Evolutionary conservation across 2,888 invertebrate species (phyloP), one percentile per base, ranked within the genome.

Genomic region (Balanococcus diminutus): DNA sequence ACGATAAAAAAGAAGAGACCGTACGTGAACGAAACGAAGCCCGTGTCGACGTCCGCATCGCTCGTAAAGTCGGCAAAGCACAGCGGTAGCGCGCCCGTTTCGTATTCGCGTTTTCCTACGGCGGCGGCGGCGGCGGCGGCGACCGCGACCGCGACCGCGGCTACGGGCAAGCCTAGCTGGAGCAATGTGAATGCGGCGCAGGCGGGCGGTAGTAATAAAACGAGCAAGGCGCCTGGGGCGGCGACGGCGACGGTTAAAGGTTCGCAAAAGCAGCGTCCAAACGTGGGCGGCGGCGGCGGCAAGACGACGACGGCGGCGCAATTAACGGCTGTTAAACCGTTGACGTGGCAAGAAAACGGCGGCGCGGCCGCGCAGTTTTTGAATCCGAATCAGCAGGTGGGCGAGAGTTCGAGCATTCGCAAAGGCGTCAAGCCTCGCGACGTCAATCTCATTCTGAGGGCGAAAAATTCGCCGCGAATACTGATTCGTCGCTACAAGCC

Each of bases 401-500:
- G 19, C 31, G 67, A 61, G 5, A 16, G n/a, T 9, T 36, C 36
- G 8, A 19, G 19, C 67, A n/a, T 28, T 28, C 82, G 19, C 9
- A 84, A 84, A 42, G 84, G 31, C 5, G 42, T 84, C 22, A 84
- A 84, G 42, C 72, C 84, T 9, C 72, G 84, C 0, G 84, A 84
- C 42, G 75, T 84, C 6, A 84, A 72, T 28, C 22, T 84, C 1
- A 72, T 84, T 11, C 14, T 84, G 42, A 11, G 75, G 16, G 75
- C 84, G 22, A 42, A 39, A 14, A 22, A 72, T 31, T 32, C 67
- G 39, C 84, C 84, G 1, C 28, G 39, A 28, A 84, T 84, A 28
- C 25, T 84, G 42, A 84, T 84, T 28, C 56, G 84, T 5, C 84
- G 84, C 25, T 84, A 84, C 31, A 72, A 75, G 11, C 84, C 84